phyloP scores from a whole-genome alignment of 2,113 vertebrate species.

The Pseudorasbora parva region DNA sequence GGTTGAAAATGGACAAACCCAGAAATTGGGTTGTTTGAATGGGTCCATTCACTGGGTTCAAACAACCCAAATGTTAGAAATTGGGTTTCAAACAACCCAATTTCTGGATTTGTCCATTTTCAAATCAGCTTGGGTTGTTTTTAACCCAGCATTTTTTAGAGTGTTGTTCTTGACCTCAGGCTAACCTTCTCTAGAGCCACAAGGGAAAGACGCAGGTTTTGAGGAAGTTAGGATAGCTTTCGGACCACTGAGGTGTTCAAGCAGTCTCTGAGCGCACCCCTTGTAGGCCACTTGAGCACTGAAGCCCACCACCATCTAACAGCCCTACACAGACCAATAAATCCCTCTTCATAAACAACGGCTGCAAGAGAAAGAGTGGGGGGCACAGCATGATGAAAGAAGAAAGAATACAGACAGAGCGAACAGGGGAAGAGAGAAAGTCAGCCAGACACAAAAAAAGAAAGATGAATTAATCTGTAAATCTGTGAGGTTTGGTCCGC shows the following conservation, averaged over 20 bases:
- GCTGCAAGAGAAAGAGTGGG: conserved; percentile 4
- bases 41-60: no score
- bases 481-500: neutral
- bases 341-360: conserved; percentile 79
- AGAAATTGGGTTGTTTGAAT: no score
- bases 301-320: conserved; percentile 75
- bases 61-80: no score
- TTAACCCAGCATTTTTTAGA: no score
- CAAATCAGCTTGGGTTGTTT: no score
- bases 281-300: conserved; percentile 59
- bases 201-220: conserved; percentile 36
- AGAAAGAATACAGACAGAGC: conserved; percentile 44
- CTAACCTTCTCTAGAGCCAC: conserved; percentile 33
- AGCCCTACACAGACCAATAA: conserved; percentile 77
- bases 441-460: conserved; percentile 57
- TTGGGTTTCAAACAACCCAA: no score
- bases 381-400: conserved; percentile 3
- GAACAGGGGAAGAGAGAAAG: conserved; percentile 11
- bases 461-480: neutral
- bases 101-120: no score
- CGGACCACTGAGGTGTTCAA: conserved; percentile 33
- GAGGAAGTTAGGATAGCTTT: conserved; percentile 11
- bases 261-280: conserved; percentile 15
- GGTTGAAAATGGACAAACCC: no score
- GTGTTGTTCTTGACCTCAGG: conserved; percentile 47